Base-by-base conservation (phyloP, 2,113 vertebrate genomes). In the Triplophysa dalaica region DNA sequence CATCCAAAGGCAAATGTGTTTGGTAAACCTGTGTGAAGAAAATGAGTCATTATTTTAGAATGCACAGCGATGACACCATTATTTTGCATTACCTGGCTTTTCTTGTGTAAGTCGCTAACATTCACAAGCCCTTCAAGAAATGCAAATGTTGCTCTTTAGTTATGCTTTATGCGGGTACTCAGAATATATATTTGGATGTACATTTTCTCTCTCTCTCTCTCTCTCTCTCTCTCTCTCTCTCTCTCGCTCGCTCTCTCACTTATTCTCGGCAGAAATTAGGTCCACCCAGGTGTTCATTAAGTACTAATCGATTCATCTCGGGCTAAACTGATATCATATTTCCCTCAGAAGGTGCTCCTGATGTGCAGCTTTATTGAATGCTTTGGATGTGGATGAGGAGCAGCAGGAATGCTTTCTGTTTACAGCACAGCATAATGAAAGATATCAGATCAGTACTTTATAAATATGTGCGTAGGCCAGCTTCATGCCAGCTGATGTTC, bases 271-370 rank as follows among this genome's bases (percentile, higher is more conserved):
- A 76, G 45, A 76, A 76, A 76, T 63, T 43, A 65, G 26, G 45
- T 76, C 60, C 43, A 65, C 61, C 74, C 61, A 76, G 74, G 61
- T 76, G 74, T 64, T 76, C 74, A 65, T 76, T 76, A 76, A 33
- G 16, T 26, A 19, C 45, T 76, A 61, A 65, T 76, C 60, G 60
- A 76, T 76, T 76, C 74, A 76, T 76, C 61, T 76, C 60, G 29
- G 74, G 61, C 74, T 76, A 76, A 76, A 45, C 45, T 76, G 61
- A 76, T 64, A 76, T 76, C 45, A 76, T 65, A 76, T 76, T 76
- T 76, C 74, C 61, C 43, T 76, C 74, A 76, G 74, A 76, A 65
- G 45, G 38, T 63, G 43, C 61, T 76, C 61, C 74, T 75, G 72
- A 48, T 75, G 58, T 45, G 72, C 58, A 13, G 54, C 58, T 48